Percentiles rank a stretch among this genome's conserved stretches.
Evolutionary conservation across 2,113 vertebrate species (phyloP).

Genomic region (Reinhardtius hippoglossoides): DNA sequence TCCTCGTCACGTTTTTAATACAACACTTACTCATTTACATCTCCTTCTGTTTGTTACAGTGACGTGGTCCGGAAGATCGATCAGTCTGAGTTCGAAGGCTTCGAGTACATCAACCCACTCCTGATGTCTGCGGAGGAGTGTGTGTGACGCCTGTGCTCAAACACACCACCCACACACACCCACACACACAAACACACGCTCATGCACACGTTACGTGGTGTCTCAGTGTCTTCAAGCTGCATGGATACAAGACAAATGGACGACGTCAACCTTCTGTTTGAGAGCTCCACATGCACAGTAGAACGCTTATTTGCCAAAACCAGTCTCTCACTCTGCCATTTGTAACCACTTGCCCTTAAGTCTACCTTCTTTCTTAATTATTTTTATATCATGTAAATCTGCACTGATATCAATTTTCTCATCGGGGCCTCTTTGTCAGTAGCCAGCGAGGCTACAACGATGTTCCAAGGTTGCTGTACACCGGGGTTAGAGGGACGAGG

Average conservation of each 20-base stretch:
- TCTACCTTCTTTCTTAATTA: slow-evolving; percentile 72
- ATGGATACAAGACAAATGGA: slow-evolving; percentile 68
- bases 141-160: slow-evolving; percentile 79
- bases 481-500: slow-evolving; percentile 8
- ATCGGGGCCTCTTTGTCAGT: slow-evolving; percentile 55
- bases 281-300: slow-evolving; percentile 63
- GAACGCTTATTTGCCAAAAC: slow-evolving; percentile 81
- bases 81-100: slow-evolving; percentile 99
- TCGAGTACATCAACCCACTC: slow-evolving; percentile 99
- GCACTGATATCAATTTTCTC: slow-evolving; percentile 72
- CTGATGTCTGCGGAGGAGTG: slow-evolving; percentile 99
- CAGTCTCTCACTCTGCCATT: slow-evolving; percentile 82
- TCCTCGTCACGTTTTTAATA: too few species aligned
- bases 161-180: slow-evolving; percentile 1
- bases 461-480: slow-evolving; percentile 71
- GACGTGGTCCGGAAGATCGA: slow-evolving; percentile 98
- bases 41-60: slow-evolving; percentile 71
- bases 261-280: slow-evolving; percentile 57
- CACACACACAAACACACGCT: slow-evolving; percentile 3
- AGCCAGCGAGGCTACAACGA: slow-evolving; percentile 56
- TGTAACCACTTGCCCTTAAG: slow-evolving; percentile 84
- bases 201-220: slow-evolving; percentile 53
- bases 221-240: slow-evolving; percentile 66
- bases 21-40: background rate
- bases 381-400: slow-evolving; percentile 80